Base-by-base conservation (phyloP, 2,113 vertebrate species). In the Halichoeres trimaculatus region DNA sequence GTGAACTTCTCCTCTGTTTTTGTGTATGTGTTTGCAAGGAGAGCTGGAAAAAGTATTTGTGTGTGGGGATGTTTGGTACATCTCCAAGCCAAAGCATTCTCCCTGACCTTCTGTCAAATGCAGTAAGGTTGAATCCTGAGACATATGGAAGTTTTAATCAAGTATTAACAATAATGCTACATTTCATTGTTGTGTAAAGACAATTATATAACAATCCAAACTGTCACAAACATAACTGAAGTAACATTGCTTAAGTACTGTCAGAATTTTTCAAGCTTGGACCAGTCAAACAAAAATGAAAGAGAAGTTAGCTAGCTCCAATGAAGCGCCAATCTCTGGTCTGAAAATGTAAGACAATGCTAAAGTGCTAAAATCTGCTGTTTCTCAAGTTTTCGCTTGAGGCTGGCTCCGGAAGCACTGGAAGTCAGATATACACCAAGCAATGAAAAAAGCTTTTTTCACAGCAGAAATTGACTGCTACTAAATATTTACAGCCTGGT, bases 1-100 rank as follows among this genome's bases (percentile, higher is more conserved):
- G 76, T 76, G 57, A 83, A 65, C 45, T 1, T 10, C 34, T 64
- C 40, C 57, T 23, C 50, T 67, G 26, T 60, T 30, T 69, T 64
- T 57, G 60, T 55, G 23, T 80, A 10, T 38, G 54, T 71, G 47
- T 60, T 8, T 68, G 62, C 40, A 48, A 26, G 23, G 34, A 40
- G 36, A 55, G n/a, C 14, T 58, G n/a, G n/a, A 58, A n/a, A 52
- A 13, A 54, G 23, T 38, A 36, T 64, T 73, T 83, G 23, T 80
- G 23, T 78, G 53, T 68, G 40, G 48, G 41, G 22, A 79, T 73
- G 40, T 65, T 67, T 62, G 43, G 34, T 55, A 17, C 0, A 1
- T 68, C 43, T 70, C 56, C 70, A 14, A 56, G 43, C 13, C 30
- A 14, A 52, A 70, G 1, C 24, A 48, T 40, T 59, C 19, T 12